Evolutionary conservation across 2,888 invertebrate species (phyloP).

Genomic region (Cenopis cana): DNA sequence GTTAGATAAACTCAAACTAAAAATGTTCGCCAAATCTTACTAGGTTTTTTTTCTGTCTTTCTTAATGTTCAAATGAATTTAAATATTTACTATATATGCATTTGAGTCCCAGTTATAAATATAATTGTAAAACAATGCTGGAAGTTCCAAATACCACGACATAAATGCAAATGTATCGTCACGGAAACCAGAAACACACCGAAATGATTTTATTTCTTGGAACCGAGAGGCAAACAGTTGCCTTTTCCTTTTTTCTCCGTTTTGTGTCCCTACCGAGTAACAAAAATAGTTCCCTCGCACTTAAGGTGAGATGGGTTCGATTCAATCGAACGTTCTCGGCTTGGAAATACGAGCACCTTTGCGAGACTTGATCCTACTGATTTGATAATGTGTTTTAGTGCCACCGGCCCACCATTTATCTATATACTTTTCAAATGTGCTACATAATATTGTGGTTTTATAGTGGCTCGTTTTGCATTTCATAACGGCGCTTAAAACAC

Average conservation of each 20-base stretch:
- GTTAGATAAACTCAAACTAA: too few relatives aligned
- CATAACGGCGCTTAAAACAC: background rate
- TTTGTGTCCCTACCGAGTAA: constrained; percentile 59
- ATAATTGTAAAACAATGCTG: constrained; percentile 21
- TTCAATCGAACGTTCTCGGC: constrained; percentile 72
- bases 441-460: background rate
- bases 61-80: too few relatives aligned
- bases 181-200: constrained; percentile 1
- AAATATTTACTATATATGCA: too few relatives aligned
- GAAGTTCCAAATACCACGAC: constrained; percentile 6
- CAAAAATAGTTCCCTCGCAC: constrained; percentile 74
- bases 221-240: constrained; percentile 46
- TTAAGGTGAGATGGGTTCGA: constrained; percentile 63
- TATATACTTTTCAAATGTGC: background rate
- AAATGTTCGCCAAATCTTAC: too few relatives aligned
- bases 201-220: constrained; percentile 35
- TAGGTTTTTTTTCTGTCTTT: too few relatives aligned
- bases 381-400: constrained; percentile 35
- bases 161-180: background rate
- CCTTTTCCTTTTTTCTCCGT: constrained; percentile 51
- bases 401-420: background rate
- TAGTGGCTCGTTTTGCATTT: background rate
- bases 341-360: constrained; percentile 56
- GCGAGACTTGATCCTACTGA: constrained; percentile 56
- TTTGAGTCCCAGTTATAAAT: background rate